Conservation (phyloP, 2,888 invertebrate species). For the Aricia artaxerxes region DNA sequence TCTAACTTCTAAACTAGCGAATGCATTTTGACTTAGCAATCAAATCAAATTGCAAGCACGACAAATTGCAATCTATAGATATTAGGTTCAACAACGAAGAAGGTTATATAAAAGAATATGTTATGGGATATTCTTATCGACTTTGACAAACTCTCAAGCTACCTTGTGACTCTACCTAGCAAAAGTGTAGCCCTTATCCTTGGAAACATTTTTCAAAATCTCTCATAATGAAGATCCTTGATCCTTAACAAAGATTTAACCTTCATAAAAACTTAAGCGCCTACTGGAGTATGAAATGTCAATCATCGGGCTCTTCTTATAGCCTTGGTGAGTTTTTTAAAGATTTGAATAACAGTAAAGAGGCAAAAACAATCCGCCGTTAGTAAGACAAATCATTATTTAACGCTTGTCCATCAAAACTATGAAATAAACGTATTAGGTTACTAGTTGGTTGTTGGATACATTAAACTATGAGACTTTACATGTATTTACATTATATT, state of each 20-base stretch:
- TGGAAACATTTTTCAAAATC: background rate
- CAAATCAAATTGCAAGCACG: too few relatives aligned
- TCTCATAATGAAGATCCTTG: background rate
- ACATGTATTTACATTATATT: too few relatives aligned
- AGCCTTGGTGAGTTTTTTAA: background rate
- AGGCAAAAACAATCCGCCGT: background rate
- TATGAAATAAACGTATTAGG: background rate
- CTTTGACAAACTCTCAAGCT: background rate
- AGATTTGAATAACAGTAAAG: background rate
- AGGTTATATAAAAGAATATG: too few relatives aligned
- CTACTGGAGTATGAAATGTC: background rate
- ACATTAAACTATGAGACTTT: too few relatives aligned
- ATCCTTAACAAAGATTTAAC: background rate
- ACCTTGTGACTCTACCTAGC: background rate
- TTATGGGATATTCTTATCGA: background rate
- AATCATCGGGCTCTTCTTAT: background rate
- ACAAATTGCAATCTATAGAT: too few relatives aligned
- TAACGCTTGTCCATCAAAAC: slow-evolving; percentile 4
- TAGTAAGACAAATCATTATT: slow-evolving; percentile 10
- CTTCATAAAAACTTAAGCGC: background rate
- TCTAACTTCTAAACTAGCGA: too few relatives aligned
- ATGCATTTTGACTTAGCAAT: too few relatives aligned
- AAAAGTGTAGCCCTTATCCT: background rate
- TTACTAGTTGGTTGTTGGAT: background rate
- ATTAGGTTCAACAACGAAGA: too few relatives aligned